These are phyloP conservation scores for Meandrusa payeni DNA, from an alignment of 2,888 invertebrate species.

Conservation along the genomic window DNA sequence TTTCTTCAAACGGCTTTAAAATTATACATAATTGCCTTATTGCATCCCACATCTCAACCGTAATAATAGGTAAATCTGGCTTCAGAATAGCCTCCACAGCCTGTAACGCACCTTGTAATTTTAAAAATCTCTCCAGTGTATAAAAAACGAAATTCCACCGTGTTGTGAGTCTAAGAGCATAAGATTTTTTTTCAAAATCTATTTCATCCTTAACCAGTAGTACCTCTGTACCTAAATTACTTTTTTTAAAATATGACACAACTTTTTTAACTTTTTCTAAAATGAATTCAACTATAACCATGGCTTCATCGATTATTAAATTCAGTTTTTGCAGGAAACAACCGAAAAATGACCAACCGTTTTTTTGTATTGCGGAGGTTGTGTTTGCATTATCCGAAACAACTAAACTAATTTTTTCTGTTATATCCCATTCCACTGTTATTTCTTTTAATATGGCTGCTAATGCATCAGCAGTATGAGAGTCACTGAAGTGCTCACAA, in stretches of 20 bases:
- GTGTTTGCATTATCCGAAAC: conserved; percentile 5
- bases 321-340: conserved; percentile 23
- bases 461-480: no score
- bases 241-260: no score
- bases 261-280: no score
- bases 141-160: no score
- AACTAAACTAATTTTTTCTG: conserved; percentile 3
- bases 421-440: conserved; percentile 1
- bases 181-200: no score
- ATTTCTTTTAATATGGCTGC: not conserved
- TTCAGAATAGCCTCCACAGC: conserved; percentile 18
- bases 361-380: conserved; percentile 3
- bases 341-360: conserved; percentile 12
- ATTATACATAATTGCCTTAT: conserved; percentile 25
- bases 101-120: conserved; percentile 22
- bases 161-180: no score
- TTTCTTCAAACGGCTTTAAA: conserved; percentile 28
- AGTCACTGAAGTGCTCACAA: no score
- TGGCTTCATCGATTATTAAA: conserved; percentile 6
- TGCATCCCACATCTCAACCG: conserved; percentile 21
- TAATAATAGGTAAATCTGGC: conserved; percentile 23
- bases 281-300: conserved; percentile 17
- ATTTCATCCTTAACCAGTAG: no score
- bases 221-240: no score
- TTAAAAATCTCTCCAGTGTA: no score